Percentiles rank a stretch among this genome's conserved stretches.
These are phyloP conservation scores for Hippasteria phrygiana DNA, from an alignment of 53 echinoderm and acorn worm species.

Conservation along the genomic window DNA sequence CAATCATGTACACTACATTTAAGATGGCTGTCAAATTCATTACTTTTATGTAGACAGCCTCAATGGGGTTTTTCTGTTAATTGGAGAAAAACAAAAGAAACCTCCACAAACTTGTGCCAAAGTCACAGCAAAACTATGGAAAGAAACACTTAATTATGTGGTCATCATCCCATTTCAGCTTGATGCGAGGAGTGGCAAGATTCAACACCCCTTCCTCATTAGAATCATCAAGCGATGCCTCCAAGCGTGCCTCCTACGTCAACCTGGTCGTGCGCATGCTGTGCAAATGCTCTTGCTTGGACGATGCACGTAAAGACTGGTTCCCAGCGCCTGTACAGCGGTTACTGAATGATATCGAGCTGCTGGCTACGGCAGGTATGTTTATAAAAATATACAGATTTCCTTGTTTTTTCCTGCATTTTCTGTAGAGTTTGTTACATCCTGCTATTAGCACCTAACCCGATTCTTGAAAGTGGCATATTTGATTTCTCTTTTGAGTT, in stretches of 20 bases:
- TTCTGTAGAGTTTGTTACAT: too few relatives aligned
- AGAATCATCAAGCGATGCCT: slow-evolving; percentile 48
- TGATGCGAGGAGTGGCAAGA: slow-evolving; percentile 89
- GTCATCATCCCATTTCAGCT: slow-evolving; percentile 49
- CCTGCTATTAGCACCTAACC: too few relatives aligned
- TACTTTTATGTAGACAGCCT: too few relatives aligned
- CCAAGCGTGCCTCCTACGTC: slow-evolving; percentile 81
- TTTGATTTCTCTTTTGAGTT: too few relatives aligned
- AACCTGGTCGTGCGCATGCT: slow-evolving; percentile 83
- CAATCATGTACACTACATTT: too few relatives aligned
- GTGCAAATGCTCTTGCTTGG: slow-evolving; percentile 81
- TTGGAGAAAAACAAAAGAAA: too few relatives aligned
- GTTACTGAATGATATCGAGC: slow-evolving; percentile 87
- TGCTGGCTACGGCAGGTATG: slow-evolving; percentile 80
- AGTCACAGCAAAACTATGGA: too few relatives aligned
- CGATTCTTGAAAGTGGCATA: too few relatives aligned
- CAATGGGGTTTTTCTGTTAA: too few relatives aligned
- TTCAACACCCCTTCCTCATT: slow-evolving; percentile 65
- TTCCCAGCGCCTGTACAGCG: slow-evolving; percentile 79
- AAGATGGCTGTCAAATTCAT: too few relatives aligned
- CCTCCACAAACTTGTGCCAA: too few relatives aligned
- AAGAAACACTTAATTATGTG: neutral
- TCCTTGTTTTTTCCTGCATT: neutral
- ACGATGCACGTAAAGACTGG: slow-evolving; percentile 68
- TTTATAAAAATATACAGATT: neutral